Conservation (phyloP, 2,113 vertebrate genomes). For the Panthera tigris region DNA sequence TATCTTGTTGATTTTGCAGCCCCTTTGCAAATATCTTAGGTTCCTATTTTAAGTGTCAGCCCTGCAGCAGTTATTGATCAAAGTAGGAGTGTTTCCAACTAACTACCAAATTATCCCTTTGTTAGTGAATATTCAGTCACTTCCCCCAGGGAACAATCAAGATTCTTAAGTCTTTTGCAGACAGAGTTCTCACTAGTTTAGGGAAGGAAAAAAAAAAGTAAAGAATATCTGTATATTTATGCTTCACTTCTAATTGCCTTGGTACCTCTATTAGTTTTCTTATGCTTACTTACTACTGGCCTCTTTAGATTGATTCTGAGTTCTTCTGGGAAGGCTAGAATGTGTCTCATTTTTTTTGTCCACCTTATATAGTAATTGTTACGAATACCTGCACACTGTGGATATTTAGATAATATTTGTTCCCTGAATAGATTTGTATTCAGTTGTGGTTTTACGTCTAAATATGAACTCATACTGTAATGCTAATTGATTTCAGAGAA, state of each 20-base stretch:
- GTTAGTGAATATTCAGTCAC: conserved; percentile 18
- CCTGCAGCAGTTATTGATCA: background rate
- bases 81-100: background rate
- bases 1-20: background rate
- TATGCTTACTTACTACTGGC: background rate
- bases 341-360: background rate
- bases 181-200: background rate
- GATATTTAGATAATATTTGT: conserved; percentile 17
- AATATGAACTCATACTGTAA: background rate
- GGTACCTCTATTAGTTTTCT: background rate
- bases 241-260: background rate
- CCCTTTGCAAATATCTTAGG: background rate
- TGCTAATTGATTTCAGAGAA: conserved; percentile 27
- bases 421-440: conserved; percentile 34
- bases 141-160: background rate
- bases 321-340: background rate
- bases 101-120: background rate
- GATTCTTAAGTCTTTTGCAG: background rate
- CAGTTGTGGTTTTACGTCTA: conserved; percentile 5
- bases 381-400: background rate
- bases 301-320: background rate
- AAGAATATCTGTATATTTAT: background rate
- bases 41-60: background rate
- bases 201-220: background rate
- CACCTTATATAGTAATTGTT: background rate